Percentiles rank a stretch among this genome's conserved stretches.
Evolutionary conservation across 2,797 vertebrate species (phyloP).

Genomic region (Anguilla megastoma): DNA sequence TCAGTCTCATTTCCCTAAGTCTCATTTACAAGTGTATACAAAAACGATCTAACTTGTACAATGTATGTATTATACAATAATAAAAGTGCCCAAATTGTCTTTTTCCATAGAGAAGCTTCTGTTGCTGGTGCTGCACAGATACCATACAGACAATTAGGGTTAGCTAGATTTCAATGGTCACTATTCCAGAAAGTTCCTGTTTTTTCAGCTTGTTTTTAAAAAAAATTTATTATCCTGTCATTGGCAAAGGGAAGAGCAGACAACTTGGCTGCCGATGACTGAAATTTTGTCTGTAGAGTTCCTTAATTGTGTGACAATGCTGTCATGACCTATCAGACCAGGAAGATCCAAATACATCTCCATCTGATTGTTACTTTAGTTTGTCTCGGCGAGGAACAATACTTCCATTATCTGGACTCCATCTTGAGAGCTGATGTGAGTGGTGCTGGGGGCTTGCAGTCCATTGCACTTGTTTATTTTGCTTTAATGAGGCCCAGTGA

Average conservation of each 20-base stretch:
- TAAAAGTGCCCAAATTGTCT: constrained; percentile 31
- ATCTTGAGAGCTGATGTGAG: constrained; percentile 41
- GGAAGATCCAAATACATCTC: constrained; percentile 19
- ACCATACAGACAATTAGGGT: constrained; percentile 31
- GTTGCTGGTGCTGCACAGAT: constrained; percentile 18
- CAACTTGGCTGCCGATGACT: constrained; percentile 29
- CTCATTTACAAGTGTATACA: background rate
- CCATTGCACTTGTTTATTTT: constrained; percentile 54
- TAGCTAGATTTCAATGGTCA: constrained; percentile 27
- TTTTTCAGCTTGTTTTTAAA: constrained; percentile 10
- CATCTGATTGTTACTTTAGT: constrained; percentile 32
- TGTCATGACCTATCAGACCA: constrained; percentile 31
- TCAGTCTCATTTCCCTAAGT: background rate
- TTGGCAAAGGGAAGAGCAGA: constrained; percentile 23
- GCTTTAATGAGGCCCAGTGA: constrained; percentile 49
- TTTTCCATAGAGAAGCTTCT: constrained; percentile 26
- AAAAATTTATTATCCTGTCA: background rate
- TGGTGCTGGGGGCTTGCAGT: constrained; percentile 41
- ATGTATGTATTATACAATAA: background rate
- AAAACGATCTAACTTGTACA: background rate
- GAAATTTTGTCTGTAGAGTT: constrained; percentile 24
- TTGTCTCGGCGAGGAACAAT: constrained; percentile 44
- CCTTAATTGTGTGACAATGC: constrained; percentile 33
- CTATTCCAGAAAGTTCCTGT: constrained; percentile 32
- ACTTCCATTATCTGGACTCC: constrained; percentile 52